Percentiles rank a stretch among this genome's conserved stretches.
Evolutionary conservation across 2,888 invertebrate species (phyloP).

Genomic region (Flabesymbios commensalis): DNA sequence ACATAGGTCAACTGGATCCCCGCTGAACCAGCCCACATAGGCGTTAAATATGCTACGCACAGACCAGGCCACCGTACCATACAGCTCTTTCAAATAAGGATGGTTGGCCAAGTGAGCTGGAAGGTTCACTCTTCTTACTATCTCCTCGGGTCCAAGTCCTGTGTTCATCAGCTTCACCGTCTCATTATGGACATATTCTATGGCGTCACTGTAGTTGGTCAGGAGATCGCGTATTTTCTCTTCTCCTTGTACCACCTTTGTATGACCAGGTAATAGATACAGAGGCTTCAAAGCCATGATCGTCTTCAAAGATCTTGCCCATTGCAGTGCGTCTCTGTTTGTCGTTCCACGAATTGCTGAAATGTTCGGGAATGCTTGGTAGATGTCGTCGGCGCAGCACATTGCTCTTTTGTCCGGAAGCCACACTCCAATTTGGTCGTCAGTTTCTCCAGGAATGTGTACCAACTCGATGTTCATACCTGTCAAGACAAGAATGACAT

Average conservation of each 20-base stretch:
- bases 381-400: conserved; percentile 49
- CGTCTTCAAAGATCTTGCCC: conserved; percentile 47
- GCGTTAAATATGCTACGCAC: conserved; percentile 8
- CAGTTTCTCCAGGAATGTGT: conserved; percentile 56
- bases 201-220: conserved; percentile 42
- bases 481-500: conserved; percentile 11
- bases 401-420: conserved; percentile 42
- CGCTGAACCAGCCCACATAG: conserved; percentile 36
- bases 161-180: conserved; percentile 46
- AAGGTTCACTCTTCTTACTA: conserved; percentile 39
- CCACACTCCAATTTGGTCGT: conserved; percentile 53
- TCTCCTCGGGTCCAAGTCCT: conserved; percentile 50
- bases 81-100: conserved; percentile 46
- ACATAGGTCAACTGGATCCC: conserved; percentile 25
- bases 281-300: conserved; percentile 44
- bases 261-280: conserved; percentile 50
- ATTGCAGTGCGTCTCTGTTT: conserved; percentile 40
- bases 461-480: conserved; percentile 46
- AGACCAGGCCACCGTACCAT: conserved; percentile 53
- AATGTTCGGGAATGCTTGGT: conserved; percentile 51
- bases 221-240: conserved; percentile 16
- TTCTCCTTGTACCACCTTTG: conserved; percentile 41
- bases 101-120: conserved; percentile 39
- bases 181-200: conserved; percentile 54
- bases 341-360: conserved; percentile 52